Conservation (phyloP, 1,140 invertebrate species). For the Andrena cerasifolii region DNA sequence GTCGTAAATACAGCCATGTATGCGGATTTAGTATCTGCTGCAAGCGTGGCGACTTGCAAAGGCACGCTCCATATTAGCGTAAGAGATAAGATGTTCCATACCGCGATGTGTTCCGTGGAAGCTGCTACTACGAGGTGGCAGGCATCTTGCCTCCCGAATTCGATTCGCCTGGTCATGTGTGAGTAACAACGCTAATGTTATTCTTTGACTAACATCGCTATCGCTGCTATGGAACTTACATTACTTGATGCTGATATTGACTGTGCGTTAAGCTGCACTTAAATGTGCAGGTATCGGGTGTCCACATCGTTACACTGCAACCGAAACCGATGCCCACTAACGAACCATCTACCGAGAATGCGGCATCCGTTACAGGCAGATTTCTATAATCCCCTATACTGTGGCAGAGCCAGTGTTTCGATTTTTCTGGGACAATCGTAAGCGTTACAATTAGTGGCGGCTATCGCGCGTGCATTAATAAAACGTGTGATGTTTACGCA, state of each 20-base stretch:
- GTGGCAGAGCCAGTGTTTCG: conserved; percentile 86
- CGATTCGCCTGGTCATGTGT: conserved; percentile 80
- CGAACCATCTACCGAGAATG: conserved; percentile 90
- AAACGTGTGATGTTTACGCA: conserved; percentile 66
- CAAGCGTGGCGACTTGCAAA: conserved; percentile 81
- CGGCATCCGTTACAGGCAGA: conserved; percentile 82
- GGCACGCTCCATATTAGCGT: conserved; percentile 84
- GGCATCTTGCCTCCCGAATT: conserved; percentile 86
- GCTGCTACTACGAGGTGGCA: conserved; percentile 86
- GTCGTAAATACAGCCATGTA: conserved; percentile 87
- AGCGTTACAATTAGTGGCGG: conserved; percentile 38
- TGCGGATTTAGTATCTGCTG: conserved; percentile 85
- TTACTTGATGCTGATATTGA: conserved; percentile 74
- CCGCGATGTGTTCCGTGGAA: conserved; percentile 83
- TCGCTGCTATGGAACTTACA: conserved; percentile 62
- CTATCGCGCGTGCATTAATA: conserved; percentile 25
- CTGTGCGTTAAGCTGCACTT: conserved; percentile 80
- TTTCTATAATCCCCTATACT: conserved; percentile 86
- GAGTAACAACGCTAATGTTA: neutral
- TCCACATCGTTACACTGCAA: conserved; percentile 88
- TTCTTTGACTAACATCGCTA: neutral
- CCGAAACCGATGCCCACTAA: conserved; percentile 88
- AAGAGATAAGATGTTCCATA: conserved; percentile 89
- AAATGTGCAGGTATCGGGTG: conserved; percentile 82
- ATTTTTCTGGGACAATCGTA: conserved; percentile 76